phyloP scores from a whole-genome alignment of 2,113 vertebrate species.

The Jacana jacana region DNA sequence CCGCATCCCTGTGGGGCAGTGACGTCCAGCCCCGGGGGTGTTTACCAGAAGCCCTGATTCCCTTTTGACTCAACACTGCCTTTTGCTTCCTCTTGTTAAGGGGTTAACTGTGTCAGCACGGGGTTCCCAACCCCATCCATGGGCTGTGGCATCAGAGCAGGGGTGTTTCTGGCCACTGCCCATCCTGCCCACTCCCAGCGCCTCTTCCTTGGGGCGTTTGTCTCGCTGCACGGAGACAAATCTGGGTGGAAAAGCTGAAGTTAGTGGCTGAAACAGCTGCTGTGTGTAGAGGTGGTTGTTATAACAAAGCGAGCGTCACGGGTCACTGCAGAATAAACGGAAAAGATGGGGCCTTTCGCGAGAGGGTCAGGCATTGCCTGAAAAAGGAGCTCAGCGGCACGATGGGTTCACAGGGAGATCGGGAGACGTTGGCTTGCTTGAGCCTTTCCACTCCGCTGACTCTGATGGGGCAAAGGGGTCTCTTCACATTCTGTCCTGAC shows the following conservation, averaged over 20 bases:
- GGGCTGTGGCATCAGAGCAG: accelerated
- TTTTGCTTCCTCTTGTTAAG: not conserved
- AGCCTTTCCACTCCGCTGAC: not conserved
- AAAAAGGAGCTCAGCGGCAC: not conserved
- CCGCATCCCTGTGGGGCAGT: accelerated
- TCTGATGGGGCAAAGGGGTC: accelerated
- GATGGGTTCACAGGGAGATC: accelerated
- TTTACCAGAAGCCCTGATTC: not conserved
- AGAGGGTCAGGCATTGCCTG: not conserved
- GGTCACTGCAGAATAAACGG: not conserved
- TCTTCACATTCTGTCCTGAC: accelerated
- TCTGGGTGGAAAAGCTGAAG: not conserved
- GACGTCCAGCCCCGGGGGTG: accelerated
- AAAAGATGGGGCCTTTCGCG: not conserved
- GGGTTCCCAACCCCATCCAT: not conserved
- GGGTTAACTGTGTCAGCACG: accelerated
- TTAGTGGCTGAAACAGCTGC: not conserved
- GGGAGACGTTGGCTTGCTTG: not conserved
- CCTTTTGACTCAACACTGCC: not conserved
- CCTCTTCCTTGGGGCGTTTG: accelerated
- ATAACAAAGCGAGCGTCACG: accelerated
- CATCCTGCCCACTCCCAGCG: not conserved
- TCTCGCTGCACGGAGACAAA: not conserved
- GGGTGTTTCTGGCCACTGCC: accelerated
- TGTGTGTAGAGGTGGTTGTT: not conserved